Base-by-base conservation (phyloP, 2,888 invertebrate species). In the Allolobophora icterica region DNA sequence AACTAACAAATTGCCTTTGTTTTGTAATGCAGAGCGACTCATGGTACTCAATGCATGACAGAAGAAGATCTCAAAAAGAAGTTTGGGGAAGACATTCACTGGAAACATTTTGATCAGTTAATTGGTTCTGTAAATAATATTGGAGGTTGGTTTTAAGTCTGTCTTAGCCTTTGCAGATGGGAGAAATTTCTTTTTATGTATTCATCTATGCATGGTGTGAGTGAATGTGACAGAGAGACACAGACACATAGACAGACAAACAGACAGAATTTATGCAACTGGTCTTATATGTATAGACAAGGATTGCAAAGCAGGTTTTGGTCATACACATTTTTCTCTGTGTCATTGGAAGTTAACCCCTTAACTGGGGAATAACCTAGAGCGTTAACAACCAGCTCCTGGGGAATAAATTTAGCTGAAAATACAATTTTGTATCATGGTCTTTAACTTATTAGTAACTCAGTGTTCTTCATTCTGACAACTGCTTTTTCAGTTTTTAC, bases 81-180 rank as follows among this genome's bases (percentile, higher is more conserved):
- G 89, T 89, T 45, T 89, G 89, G 89, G 30, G 33, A 42, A 45
- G 45, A 89, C 33, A 33, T n/a, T 42, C 42, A 40, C 35, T 95
- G 94, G 94, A 93, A 94, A 90, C 93, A 94, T 91, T 94, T 93
- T 91, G 92, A 93, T 38, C 93, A 94, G 58, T 92, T 94, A 33
- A 92, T 93, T 89, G 91, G 93, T 89, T 93, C 93, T 19, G 93
- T 95, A 87, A 94, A 93, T 90, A 93, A 93, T 91, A 90, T 92
- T 83, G 93, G 92, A 42, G 89, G 91, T 92, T 52, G 17, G 91
- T 58, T 21, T 21, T 84, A 87, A 38, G 35, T 90, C 34, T 71
- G 21, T 83, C 52, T 2, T 90, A 34, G 83, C 24, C 40, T 90
- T 40, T 90, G 71, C 33, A 40, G 21, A 58, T 58, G 8, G 8